Evolutionary conservation across 2,888 invertebrate species (phyloP).

Genomic region (Ypsolopha sequella): DNA sequence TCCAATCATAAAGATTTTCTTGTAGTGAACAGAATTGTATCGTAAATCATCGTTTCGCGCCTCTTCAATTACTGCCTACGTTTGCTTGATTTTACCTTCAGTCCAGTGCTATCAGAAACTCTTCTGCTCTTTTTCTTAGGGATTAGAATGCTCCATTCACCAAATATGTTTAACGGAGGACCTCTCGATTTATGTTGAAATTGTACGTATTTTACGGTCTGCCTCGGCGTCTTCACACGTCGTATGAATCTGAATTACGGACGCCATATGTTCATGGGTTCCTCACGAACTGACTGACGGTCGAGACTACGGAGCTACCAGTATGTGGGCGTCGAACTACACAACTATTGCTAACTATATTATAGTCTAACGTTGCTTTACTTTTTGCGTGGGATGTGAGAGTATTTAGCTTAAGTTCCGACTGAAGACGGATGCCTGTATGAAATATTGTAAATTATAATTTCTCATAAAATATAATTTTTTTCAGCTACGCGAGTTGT

Average conservation of each 20-base stretch:
- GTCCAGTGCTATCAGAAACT: not conserved
- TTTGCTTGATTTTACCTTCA: not conserved
- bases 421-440: constrained; percentile 71
- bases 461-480: constrained; percentile 74
- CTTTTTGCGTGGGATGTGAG: constrained; percentile 72
- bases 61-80: not conserved
- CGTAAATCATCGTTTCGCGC: too few relatives aligned
- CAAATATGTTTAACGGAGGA: too few relatives aligned
- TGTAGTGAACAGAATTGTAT: too few relatives aligned
- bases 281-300: constrained; percentile 50
- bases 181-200: too few relatives aligned
- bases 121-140: not conserved
- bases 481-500: constrained; percentile 66
- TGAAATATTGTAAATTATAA: constrained; percentile 73
- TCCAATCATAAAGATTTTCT: too few relatives aligned
- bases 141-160: not conserved
- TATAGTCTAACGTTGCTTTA: constrained; percentile 73
- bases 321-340: constrained; percentile 56
- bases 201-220: constrained; percentile 2
- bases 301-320: constrained; percentile 47
- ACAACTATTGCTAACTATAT: constrained; percentile 69
- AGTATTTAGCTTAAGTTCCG: constrained; percentile 71
- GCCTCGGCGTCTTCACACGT: constrained; percentile 18
- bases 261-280: constrained; percentile 27
- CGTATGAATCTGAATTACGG: constrained; percentile 2